Percentiles rank a stretch among this genome's conserved stretches.
Evolutionary conservation across 2,113 vertebrate genomes (phyloP).

Genomic region (Phocoena sinus): DNA sequence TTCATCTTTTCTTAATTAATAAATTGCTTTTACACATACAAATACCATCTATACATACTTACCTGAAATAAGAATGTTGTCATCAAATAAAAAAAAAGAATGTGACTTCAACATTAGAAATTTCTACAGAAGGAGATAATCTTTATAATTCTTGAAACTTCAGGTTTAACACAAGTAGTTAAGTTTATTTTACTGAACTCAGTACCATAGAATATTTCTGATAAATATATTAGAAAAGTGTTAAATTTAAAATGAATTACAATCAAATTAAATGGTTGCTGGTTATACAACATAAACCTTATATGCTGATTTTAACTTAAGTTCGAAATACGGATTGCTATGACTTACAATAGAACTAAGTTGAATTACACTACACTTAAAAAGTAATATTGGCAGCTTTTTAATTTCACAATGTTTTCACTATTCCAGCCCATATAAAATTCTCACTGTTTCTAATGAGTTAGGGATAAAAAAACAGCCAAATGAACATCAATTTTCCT

Average conservation of each 20-base stretch:
- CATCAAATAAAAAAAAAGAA: neutral
- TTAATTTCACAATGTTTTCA: constrained; percentile 30
- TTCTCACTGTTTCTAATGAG: neutral
- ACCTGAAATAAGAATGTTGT: neutral
- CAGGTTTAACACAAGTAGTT: neutral
- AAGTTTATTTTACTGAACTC: constrained; percentile 17
- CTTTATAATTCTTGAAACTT: constrained; percentile 56
- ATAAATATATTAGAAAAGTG: constrained; percentile 44
- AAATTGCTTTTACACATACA: constrained; percentile 21
- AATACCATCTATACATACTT: neutral
- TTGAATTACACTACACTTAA: constrained; percentile 55
- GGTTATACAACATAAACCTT: constrained; percentile 17
- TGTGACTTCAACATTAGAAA: constrained; percentile 47
- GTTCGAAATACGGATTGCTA: constrained; percentile 28
- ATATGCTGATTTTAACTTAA: constrained; percentile 58
- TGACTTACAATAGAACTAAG: constrained; percentile 47
- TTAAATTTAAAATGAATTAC: constrained; percentile 53
- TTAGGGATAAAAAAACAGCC: neutral
- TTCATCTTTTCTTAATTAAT: neutral
- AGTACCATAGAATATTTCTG: constrained; percentile 50
- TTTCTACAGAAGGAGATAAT: constrained; percentile 13
- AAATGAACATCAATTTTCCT: neutral
- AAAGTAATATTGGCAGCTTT: constrained; percentile 20
- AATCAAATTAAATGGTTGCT: constrained; percentile 55
- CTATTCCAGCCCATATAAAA: neutral